Percentiles rank a stretch among this genome's conserved stretches.
Conservation (phyloP, 2,888 invertebrate genomes). For the Brachypalpus laphriformis region DNA sequence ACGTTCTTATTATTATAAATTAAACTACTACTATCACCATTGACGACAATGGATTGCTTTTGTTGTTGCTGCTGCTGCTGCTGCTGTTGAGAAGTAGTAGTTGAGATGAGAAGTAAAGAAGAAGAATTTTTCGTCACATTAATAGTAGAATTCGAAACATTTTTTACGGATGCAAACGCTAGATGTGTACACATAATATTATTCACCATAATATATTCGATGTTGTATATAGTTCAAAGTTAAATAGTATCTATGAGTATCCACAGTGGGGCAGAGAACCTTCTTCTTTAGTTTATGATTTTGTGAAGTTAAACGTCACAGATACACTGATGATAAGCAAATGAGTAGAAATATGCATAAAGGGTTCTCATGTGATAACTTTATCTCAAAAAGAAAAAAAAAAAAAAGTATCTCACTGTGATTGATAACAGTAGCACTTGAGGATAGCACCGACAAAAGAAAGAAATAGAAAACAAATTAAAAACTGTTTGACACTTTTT, state of each 20-base stretch:
- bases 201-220: conserved; percentile 62
- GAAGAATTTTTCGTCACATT: conserved; percentile 62
- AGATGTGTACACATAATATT: conserved; percentile 64
- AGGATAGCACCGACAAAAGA: conserved; percentile 7
- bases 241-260: not conserved
- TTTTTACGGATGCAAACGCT: conserved; percentile 45
- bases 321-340: conserved; percentile 29
- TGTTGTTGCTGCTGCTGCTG: not conserved
- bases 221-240: not conserved
- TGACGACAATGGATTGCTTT: conserved; percentile 9
- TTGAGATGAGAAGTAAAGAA: not conserved
- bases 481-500: conserved; percentile 2
- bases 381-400: not conserved
- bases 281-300: not conserved
- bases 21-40: conserved; percentile 24
- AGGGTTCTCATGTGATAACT: conserved; percentile 30
- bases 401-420: not conserved
- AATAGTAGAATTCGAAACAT: conserved; percentile 61
- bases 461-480: not conserved
- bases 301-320: conserved; percentile 20
- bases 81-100: not conserved
- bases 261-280: conserved; percentile 50
- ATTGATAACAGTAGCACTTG: conserved; percentile 14
- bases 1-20: conserved; percentile 18
- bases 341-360: conserved; percentile 2